phyloP scores from a whole-genome alignment of 2,113 vertebrate genomes.

The Leiothrix lutea region DNA sequence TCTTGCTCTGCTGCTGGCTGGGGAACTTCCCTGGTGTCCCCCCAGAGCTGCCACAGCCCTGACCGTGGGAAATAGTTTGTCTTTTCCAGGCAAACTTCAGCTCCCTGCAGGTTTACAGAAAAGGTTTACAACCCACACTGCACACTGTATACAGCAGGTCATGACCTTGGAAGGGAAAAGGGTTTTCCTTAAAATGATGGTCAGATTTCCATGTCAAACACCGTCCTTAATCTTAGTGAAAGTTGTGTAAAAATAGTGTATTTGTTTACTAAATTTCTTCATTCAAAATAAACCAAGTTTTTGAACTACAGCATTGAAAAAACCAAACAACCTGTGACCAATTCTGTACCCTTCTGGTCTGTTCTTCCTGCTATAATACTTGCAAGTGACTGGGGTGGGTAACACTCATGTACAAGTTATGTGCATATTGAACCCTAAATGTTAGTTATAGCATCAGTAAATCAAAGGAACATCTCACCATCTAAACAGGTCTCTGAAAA shows the following conservation, averaged over 20 bases:
- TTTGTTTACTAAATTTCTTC: background rate
- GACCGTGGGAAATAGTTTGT: background rate
- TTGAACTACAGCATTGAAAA: background rate
- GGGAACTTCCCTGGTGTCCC: background rate
- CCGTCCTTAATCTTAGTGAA: background rate
- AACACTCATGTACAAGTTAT: background rate
- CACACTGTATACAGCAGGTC: background rate
- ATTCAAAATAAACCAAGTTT: background rate
- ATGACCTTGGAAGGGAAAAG: background rate
- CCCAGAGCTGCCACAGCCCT: background rate
- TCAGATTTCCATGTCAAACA: rapidly evolving
- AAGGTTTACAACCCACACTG: background rate
- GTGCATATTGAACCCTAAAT: background rate
- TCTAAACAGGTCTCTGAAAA: background rate
- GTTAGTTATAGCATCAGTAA: background rate
- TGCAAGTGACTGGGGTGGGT: background rate
- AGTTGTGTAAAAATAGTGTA: background rate
- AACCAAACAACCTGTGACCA: background rate
- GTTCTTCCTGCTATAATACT: background rate
- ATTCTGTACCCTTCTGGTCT: background rate
- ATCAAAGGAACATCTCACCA: background rate
- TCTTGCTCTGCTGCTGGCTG: background rate
- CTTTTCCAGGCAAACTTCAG: background rate
- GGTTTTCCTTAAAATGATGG: background rate
- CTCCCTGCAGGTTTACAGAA: background rate